These are phyloP conservation scores for Cervus canadensis DNA, from an alignment of 2,113 vertebrate species.

Conservation along the genomic window DNA sequence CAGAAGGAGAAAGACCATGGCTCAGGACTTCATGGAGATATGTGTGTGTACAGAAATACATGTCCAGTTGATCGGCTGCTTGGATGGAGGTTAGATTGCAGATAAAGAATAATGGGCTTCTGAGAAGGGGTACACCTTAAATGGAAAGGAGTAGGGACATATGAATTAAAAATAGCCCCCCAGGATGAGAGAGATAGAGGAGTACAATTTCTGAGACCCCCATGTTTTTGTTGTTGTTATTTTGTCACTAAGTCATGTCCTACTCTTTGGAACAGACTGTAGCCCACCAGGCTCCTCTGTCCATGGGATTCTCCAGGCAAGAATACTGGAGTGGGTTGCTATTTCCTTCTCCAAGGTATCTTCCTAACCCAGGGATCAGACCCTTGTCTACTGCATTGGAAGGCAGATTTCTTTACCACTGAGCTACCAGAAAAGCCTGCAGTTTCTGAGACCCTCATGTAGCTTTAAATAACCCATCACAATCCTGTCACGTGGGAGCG, in stretches of 20 bases:
- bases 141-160: neutral
- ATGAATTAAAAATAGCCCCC: neutral
- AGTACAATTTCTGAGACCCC: neutral
- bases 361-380: neutral
- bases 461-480: neutral
- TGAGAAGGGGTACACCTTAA: neutral
- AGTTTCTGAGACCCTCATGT: neutral
- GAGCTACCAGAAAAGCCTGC: neutral
- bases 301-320: neutral
- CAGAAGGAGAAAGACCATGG: neutral
- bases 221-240: neutral
- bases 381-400: neutral
- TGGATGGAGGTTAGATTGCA: neutral
- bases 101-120: neutral
- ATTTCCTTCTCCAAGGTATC: neutral
- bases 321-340: neutral
- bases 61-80: neutral
- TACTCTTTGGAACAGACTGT: neutral
- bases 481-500: neutral
- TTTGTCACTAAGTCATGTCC: neutral
- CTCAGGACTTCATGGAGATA: neutral
- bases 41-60: neutral
- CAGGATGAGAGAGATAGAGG: neutral
- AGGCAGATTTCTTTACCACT: neutral
- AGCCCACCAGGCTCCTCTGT: neutral